phyloP scores from a whole-genome alignment of 2,888 invertebrate species.

The Eupsilia transversa region DNA sequence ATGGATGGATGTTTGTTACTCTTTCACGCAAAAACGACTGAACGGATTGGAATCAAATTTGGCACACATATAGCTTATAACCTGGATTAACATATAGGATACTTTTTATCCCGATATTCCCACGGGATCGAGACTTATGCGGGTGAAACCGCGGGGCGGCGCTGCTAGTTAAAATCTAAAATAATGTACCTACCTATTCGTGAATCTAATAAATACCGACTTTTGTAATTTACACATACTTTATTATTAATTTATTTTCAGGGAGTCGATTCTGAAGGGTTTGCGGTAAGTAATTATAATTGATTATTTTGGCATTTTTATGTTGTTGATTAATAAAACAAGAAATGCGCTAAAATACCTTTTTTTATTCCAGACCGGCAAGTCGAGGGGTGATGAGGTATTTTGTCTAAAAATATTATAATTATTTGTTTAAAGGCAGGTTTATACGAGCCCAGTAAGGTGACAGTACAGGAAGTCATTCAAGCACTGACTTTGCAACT shows the following conservation, averaged over 20 bases:
- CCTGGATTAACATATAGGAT: too few relatives aligned
- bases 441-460: too few relatives aligned
- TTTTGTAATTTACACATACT: constrained; percentile 1
- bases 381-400: constrained; percentile 83
- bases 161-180: not conserved
- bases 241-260: constrained; percentile 68
- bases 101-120: too few relatives aligned
- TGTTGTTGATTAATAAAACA: not conserved
- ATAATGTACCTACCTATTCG: not conserved
- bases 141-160: too few relatives aligned
- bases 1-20: too few relatives aligned
- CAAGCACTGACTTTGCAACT: too few relatives aligned
- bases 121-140: too few relatives aligned
- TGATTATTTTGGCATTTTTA: not conserved
- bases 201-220: not conserved
- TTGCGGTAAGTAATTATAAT: constrained; percentile 81
- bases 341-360: not conserved
- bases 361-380: constrained; percentile 76
- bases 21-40: too few relatives aligned
- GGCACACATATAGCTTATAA: too few relatives aligned
- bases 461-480: too few relatives aligned
- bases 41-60: too few relatives aligned
- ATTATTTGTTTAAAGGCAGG: too few relatives aligned
- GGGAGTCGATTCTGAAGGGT: constrained; percentile 85
- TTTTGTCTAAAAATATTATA: constrained; percentile 1